Evolutionary conservation across 2,113 vertebrate species (phyloP), one percentile per base, ranked within the genome.

Genomic region (Zapus hudsonius): DNA sequence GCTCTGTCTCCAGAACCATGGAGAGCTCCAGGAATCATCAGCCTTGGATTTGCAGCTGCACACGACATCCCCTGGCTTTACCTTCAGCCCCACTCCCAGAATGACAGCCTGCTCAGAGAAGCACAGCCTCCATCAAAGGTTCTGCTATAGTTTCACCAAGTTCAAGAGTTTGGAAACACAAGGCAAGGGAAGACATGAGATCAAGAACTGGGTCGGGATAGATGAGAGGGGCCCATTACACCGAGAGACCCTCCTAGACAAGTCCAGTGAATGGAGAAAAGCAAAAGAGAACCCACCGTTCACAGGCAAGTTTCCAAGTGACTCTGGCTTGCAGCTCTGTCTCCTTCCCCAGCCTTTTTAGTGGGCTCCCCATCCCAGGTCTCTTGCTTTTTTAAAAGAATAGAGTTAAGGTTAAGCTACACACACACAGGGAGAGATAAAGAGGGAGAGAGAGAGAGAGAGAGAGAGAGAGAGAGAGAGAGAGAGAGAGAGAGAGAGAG

Each of bases 1-100:
- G 3, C 22, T 29, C 7, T 25, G 5, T 33, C 13, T 84, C 23
- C 89, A 92, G 94, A 20, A 92, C 86, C 75, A 78, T 0, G 89
- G 84, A 87, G 76, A 84, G 86, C 80, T 29, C 92, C 4, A 0
- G 44, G 5, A 16, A 27, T 12, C 5, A 27, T 2, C 17, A 29
- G 52, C 7, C 13, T 25, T 20, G 7, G 5, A 13, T 44, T 78
- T 17, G 1, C 3, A 38, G 38, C 20, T 8, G 7, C 0, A 12
- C 3, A 40, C 6, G 25, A 7, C 40, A 42, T 52, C 72, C 33
- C 19, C 17, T 57, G 25, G 3, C 38, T 36, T 31, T 63, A 13
- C 38, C 38, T 13, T 7, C 13, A 23, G 5, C 19, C n/a, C 40
- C 52, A 7, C 27, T 72, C 23, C 27, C 9, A 63, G 66, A 87